Base-by-base conservation (phyloP, 2,113 vertebrate species). In the Lycaon pictus region DNA sequence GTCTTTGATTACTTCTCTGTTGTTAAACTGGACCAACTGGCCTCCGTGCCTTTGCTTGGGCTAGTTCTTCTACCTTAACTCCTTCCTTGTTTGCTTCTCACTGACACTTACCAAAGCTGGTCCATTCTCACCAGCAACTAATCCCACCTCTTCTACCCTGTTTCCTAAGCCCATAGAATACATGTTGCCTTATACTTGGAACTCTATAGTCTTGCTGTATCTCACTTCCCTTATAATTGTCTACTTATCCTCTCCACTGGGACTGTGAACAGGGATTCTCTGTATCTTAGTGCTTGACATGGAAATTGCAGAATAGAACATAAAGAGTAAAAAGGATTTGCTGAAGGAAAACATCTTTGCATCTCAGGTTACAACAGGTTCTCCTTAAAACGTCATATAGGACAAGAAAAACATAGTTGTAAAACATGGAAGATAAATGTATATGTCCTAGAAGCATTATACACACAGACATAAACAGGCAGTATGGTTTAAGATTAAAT, bases 331-430 rank as follows among this genome's bases (percentile, higher is more conserved):
- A 82, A 35, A 15, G 29, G 19, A 43, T 56, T 86, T 96, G 69
- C 71, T 86, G 63, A 80, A 67, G 82, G 62, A 67, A 93, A 48
- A 93, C 20, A n/a, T 86, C 60, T 88, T 90, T 87, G 60, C 53
- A 35, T 71, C 3, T 27, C 48, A 76, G 69, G 35, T 37, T 37
- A n/a, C 48, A 58, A 67, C 17, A 37, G 37, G 27, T 37, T 87
- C 60, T 74, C 92, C 22, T 60, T 37, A 27, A 80, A 51, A 43
- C 43, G 15, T 91, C 43, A 48, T 10, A 6, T 9, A 5, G 58
- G 56, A 37, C 5, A n/a, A 87, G 80, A 55, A 82, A 85, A 92
- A 20, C 60, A 4, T 23, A 88, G 27, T 12, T 48, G 10, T 32
- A 32, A 43, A 10, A 27, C 25, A 65, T 69, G 80, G n/a, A 88